These are phyloP conservation scores for Nowickia ferox DNA, from an alignment of 2,888 invertebrate genomes.

Conservation along the genomic window DNA sequence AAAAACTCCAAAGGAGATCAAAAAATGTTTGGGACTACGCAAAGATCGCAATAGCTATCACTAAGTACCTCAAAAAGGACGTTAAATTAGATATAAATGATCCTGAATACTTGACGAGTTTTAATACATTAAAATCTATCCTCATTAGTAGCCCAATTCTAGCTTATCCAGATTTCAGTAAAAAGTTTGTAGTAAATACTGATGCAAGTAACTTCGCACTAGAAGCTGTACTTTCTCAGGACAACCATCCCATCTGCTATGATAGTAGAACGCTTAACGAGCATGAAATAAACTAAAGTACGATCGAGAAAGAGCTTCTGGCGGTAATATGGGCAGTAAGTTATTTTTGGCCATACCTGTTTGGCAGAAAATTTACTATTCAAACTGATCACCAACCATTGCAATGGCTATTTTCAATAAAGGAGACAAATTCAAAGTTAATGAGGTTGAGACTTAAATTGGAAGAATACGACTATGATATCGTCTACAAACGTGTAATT, in stretches of 20 bases:
- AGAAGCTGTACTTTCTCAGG: constrained; percentile 54
- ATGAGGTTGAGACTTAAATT: constrained; percentile 58
- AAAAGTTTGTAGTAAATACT: constrained; percentile 64
- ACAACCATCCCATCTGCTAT: constrained; percentile 48
- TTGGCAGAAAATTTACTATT: constrained; percentile 42
- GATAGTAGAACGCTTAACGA: constrained; percentile 58
- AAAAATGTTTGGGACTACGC: too few species aligned
- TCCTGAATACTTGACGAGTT: too few species aligned
- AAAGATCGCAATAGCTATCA: too few species aligned
- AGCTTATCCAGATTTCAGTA: constrained; percentile 66
- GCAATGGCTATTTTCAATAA: too few species aligned
- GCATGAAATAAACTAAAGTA: constrained; percentile 63
- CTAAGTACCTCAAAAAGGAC: too few species aligned
- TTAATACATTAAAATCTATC: too few species aligned
- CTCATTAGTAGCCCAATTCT: constrained; percentile 64
- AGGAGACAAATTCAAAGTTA: constrained; percentile 58
- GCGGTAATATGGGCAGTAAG: constrained; percentile 54
- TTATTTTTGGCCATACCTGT: constrained; percentile 56
- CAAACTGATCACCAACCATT: constrained; percentile 28
- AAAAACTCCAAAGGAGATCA: too few species aligned
- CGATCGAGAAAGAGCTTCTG: constrained; percentile 53
- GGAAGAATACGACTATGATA: constrained; percentile 66
- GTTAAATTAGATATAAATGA: too few species aligned
- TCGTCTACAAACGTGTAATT: constrained; percentile 25
- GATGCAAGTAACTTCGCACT: constrained; percentile 32